Base-by-base conservation (phyloP, 2,797 vertebrate genomes). In the Alcedo atthis region DNA sequence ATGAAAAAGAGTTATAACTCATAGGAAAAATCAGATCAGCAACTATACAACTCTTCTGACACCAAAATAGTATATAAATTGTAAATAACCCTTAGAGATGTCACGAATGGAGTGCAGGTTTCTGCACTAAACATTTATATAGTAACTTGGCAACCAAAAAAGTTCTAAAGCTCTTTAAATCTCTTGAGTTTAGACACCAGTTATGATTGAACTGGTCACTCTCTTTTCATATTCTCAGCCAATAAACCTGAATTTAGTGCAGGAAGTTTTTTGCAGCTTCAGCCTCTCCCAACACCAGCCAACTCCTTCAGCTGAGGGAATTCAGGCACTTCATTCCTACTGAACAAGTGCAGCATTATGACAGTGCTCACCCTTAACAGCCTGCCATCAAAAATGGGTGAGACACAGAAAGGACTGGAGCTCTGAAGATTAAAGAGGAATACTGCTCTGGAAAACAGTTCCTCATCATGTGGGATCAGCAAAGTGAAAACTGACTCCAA, bases 91-190 rank as follows among this genome's bases (percentile, higher is more conserved):
- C 58, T 80, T 63, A 51, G 22, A 81, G 33, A 46, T 49, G 18
- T 30, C 40, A 54, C 5, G 4, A 63, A 73, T 19, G 8, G 25
- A 64, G 70, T 45, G 43, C 2, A 2, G n/a, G 76, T 81, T 83
- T 83, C 89, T 92, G 45, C 70, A 71, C 64, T 81, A 28, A 92
- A 87, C 19, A 42, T 22, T 68, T 74, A 87, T 42, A 79, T 12
- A 92, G 69, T 48, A 91, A 90, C 85, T 93, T 80, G 57, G 64
- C 32, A 91, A 49, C 15, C 87, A 86, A 95, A 86, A 40, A 90
- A 92, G 76, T 67, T 89, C 75, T 82, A 91, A 78, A 89, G 82
- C 86, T 86, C 35, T 81, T 89, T 85, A 35, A 85, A 90, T 14
- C 46, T 91, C 84, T 40, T 64, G 59, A 96, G 55, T 95, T 87